Evolutionary conservation across 2,888 invertebrate genomes (phyloP).

Genomic region (Oscheius sp.): DNA sequence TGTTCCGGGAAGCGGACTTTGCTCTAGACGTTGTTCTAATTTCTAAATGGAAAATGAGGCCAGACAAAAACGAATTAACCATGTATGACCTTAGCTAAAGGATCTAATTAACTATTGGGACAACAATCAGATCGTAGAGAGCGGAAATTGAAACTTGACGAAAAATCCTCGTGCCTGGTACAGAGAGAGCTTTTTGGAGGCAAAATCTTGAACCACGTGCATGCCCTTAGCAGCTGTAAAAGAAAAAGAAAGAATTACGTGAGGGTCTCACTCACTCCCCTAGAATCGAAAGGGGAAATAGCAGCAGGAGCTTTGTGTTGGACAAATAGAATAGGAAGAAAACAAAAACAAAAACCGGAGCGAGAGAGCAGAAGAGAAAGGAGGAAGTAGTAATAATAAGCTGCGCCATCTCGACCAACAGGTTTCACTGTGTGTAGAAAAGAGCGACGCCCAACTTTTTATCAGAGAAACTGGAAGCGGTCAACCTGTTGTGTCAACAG

Average conservation of each 20-base stretch:
- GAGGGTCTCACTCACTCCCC: not conserved
- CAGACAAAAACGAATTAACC: not conserved
- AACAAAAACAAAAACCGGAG: conserved; percentile 29
- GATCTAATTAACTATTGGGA: not conserved
- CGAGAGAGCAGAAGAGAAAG: not conserved
- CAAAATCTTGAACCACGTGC: not conserved
- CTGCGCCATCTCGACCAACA: conserved; percentile 13
- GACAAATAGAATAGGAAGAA: conserved; percentile 12
- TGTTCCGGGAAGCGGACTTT: no score
- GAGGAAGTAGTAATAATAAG: conserved; percentile 22
- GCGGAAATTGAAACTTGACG: not conserved
- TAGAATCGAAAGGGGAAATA: not conserved
- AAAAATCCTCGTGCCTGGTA: not conserved
- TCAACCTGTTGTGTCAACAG: no score
- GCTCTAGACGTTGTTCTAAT: no score
- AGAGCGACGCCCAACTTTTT: conserved; percentile 23
- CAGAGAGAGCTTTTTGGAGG: no score
- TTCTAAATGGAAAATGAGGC: not conserved
- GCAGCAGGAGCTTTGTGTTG: not conserved
- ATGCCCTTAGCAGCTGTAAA: no score
- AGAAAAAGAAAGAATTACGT: no score
- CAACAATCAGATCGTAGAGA: not conserved
- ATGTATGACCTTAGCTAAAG: not conserved
- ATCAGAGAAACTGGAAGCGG: conserved; percentile 15
- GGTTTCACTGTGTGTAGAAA: no score